Evolutionary conservation across 2,113 vertebrate species (phyloP).

Genomic region (Tylochromis polylepis): DNA sequence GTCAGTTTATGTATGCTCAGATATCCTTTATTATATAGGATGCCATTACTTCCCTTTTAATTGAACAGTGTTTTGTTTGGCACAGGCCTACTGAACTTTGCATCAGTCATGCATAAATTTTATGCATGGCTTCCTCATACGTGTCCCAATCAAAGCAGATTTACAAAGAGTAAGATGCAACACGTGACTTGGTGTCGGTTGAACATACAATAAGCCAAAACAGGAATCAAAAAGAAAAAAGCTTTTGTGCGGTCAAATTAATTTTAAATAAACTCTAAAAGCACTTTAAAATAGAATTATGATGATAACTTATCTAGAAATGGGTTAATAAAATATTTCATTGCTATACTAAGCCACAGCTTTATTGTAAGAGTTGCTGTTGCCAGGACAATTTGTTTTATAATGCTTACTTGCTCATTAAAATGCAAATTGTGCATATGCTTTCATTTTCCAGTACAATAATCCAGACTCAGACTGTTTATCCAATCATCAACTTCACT

Average conservation of each 20-base stretch:
- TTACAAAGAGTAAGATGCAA: slow-evolving; percentile 42
- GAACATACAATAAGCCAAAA: neutral
- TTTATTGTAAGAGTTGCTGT: slow-evolving; percentile 43
- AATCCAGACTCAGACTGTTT: slow-evolving; percentile 67
- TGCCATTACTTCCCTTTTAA: slow-evolving; percentile 74
- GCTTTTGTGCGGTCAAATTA: neutral
- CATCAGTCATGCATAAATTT: slow-evolving; percentile 68
- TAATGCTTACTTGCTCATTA: slow-evolving; percentile 68
- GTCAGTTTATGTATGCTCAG: slow-evolving; percentile 67
- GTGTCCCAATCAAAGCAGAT: slow-evolving; percentile 66
- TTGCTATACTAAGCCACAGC: slow-evolving; percentile 28
- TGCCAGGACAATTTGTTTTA: slow-evolving; percentile 64
- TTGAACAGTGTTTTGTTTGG: slow-evolving; percentile 73
- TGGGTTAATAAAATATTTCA: slow-evolving; percentile 39
- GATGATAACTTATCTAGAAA: slow-evolving; percentile 1
- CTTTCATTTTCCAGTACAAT: slow-evolving; percentile 73
- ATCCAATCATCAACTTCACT: slow-evolving; percentile 67
- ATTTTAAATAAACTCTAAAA: neutral
- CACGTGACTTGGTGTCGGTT: slow-evolving; percentile 1
- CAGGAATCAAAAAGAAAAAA: neutral
- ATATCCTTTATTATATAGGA: slow-evolving; percentile 72
- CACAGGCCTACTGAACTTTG: slow-evolving; percentile 63
- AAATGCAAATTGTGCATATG: slow-evolving; percentile 76
- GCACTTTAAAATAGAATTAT: neutral
- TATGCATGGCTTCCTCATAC: slow-evolving; percentile 62